Evolutionary conservation across 2,888 invertebrate species (phyloP).

Genomic region (Lypha dubia): DNA sequence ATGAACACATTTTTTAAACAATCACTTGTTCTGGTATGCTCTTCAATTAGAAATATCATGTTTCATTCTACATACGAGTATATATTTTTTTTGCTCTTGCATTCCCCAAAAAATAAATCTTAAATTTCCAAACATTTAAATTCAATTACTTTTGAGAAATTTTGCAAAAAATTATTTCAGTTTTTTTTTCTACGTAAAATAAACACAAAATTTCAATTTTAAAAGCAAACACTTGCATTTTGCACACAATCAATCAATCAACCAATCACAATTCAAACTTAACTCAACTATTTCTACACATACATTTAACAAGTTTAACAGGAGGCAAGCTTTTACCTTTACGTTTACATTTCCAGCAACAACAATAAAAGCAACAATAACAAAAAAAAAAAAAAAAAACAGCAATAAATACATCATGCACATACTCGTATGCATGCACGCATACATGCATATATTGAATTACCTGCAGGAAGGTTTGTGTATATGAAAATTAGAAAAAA

Average conservation of each 20-base stretch:
- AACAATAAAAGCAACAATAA: no score
- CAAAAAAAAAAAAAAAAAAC: no score
- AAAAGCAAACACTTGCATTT: slow-evolving; percentile 69
- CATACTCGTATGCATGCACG: no score
- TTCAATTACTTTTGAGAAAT: slow-evolving; percentile 52
- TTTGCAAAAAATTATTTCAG: slow-evolving; percentile 1
- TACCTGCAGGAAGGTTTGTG: neutral
- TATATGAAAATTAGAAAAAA: neutral
- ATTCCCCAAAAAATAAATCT: slow-evolving; percentile 1
- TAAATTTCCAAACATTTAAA: slow-evolving; percentile 45
- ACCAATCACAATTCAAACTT: slow-evolving; percentile 65
- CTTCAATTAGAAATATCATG: slow-evolving; percentile 25
- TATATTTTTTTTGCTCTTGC: neutral
- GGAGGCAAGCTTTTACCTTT: slow-evolving; percentile 11
- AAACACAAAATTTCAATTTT: slow-evolving; percentile 71
- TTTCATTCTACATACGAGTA: no score
- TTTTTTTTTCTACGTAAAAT: slow-evolving; percentile 32
- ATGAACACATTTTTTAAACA: neutral
- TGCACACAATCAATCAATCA: slow-evolving; percentile 67
- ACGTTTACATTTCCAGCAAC: no score
- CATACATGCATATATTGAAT: neutral
- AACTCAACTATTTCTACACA: slow-evolving; percentile 35
- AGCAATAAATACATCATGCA: neutral
- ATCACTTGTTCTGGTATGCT: slow-evolving; percentile 26
- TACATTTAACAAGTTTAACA: slow-evolving; percentile 18